A percentile compares a stretch with the other conserved stretches of the same genome.
phyloP scores from a whole-genome alignment of 2,888 invertebrate genomes.

The Eupithecia tripunctaria region DNA sequence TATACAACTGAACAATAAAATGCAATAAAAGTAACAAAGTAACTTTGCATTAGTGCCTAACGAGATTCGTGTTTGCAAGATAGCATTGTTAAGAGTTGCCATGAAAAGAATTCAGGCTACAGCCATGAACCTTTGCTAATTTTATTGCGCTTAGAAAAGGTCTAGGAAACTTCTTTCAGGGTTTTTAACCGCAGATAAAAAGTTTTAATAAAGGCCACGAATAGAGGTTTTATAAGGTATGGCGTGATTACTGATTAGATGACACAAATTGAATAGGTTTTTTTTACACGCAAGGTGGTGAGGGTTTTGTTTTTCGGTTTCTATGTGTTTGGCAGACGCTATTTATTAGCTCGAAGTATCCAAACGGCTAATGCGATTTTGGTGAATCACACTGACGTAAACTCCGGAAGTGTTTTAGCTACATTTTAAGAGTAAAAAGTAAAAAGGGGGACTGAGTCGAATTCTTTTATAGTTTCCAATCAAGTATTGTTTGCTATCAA shows the following conservation, averaged over 20 bases:
- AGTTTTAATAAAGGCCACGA: background rate
- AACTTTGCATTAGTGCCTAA: conserved; percentile 1
- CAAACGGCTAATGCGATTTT: background rate
- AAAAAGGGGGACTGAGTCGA: too few species aligned
- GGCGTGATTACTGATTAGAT: too few species aligned
- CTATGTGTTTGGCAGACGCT: background rate
- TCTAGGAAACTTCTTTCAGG: background rate
- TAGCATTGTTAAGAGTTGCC: background rate
- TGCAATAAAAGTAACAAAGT: background rate
- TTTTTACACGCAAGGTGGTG: background rate
- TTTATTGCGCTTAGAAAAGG: background rate
- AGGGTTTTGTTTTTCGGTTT: background rate
- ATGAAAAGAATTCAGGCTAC: background rate
- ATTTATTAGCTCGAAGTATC: background rate
- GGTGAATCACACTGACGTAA: too few species aligned
- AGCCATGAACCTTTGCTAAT: background rate
- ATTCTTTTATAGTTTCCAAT: too few species aligned
- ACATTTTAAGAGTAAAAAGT: too few species aligned
- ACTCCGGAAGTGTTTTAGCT: too few species aligned
- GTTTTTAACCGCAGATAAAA: background rate
- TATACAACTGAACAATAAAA: background rate
- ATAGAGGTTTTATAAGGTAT: background rate
- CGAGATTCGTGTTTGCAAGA: background rate
- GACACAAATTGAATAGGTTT: background rate
- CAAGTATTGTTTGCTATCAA: too few species aligned